phyloP scores from a whole-genome alignment of 2,888 invertebrate species.

The Resseliella maxima region DNA sequence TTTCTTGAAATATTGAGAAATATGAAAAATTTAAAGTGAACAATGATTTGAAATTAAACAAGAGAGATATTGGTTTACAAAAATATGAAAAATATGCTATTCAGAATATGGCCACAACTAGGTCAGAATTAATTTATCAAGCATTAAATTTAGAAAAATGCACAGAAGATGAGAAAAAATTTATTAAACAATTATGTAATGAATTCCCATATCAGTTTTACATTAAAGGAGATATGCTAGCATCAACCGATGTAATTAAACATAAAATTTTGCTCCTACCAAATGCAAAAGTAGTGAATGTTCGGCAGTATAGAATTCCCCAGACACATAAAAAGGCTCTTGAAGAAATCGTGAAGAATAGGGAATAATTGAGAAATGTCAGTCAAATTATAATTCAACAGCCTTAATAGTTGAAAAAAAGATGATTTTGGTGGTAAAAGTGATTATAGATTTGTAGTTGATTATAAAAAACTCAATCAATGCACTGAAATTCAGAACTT shows the following conservation, averaged over 20 bases:
- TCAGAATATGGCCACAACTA: too few species aligned
- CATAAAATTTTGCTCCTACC: not conserved
- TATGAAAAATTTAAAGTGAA: too few species aligned
- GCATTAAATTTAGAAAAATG: too few species aligned
- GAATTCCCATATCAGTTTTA: not conserved
- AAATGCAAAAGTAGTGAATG: not conserved
- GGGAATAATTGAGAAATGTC: not conserved
- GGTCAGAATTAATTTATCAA: too few species aligned
- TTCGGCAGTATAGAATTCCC: not conserved
- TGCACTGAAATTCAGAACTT: not conserved
- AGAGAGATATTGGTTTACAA: too few species aligned
- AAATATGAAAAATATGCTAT: too few species aligned
- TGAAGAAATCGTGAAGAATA: not conserved
- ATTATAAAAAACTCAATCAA: not conserved
- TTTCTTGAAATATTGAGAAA: too few species aligned
- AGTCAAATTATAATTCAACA: not conserved
- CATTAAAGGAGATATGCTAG: not conserved
- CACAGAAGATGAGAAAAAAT: not conserved
- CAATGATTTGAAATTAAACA: too few species aligned
- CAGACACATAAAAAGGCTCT: not conserved
- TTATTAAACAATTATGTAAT: not conserved
- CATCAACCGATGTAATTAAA: not conserved
- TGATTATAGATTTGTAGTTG: not conserved
- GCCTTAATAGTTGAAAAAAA: too few species aligned
- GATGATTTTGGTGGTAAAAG: not conserved